These are phyloP conservation scores for Atta cephalotes DNA, from an alignment of 1,140 invertebrate genomes.

Conservation along the genomic window DNA sequence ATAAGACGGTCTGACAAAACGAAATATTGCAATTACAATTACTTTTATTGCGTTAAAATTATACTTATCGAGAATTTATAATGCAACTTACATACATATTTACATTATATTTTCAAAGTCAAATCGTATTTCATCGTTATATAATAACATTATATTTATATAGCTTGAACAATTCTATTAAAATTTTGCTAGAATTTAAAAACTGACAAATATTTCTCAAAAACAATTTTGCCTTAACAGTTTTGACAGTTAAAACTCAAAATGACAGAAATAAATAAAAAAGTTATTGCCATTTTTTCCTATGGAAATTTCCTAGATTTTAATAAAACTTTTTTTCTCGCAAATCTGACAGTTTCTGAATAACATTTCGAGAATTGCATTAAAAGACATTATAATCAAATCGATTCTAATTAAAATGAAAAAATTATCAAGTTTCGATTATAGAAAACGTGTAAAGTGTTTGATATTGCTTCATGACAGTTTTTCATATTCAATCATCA, in stretches of 20 bases:
- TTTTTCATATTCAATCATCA: slow-evolving; percentile 16
- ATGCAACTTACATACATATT: background rate
- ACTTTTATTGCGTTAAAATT: slow-evolving; percentile 3
- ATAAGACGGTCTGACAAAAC: background rate
- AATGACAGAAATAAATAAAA: slow-evolving; percentile 1
- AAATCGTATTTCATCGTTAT: background rate
- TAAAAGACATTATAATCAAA: background rate
- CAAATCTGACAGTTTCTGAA: background rate
- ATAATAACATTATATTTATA: background rate
- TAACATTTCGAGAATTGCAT: background rate
- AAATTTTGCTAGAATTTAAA: background rate
- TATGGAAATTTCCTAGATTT: background rate
- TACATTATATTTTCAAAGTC: background rate
- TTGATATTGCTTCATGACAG: background rate
- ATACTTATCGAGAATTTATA: background rate
- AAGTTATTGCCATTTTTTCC: background rate
- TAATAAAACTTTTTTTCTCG: background rate
- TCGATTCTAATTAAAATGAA: background rate
- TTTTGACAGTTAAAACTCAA: background rate
- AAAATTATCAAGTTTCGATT: background rate
- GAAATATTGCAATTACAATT: background rate
- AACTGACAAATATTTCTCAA: background rate
- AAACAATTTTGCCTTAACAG: background rate
- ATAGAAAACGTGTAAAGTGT: background rate
- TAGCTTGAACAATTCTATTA: background rate